Base-by-base conservation (phyloP, 2,113 vertebrate genomes). In the Periophthalmus modestus region DNA sequence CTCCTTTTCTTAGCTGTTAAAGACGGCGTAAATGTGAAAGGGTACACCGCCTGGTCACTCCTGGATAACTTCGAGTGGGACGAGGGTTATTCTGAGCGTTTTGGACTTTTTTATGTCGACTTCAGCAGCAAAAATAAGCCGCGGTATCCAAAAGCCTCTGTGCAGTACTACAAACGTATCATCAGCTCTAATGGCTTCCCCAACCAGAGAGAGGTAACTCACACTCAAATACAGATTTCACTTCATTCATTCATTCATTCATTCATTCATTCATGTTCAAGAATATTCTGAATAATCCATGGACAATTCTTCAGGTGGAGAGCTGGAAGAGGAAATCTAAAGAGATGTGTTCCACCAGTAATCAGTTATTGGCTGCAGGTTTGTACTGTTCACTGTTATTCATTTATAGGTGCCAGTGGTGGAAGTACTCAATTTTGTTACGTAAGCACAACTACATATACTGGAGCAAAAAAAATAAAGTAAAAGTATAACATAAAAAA, bases 21-120 rank as follows among this genome's bases (percentile, higher is more conserved):
- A 0, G 96, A 97, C 0, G 96, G 96, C 0, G 96, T 92, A 19
- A 94, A 96, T 7, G 82, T 97, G 79, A 95, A 93, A 87, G 96
- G 94, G 4, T 97, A 97, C 71, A 98, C 94, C 0, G 95, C 94
- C 67, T 97, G 96, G 96, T 96, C 96, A 58, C 91, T 98, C 50
- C 85, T 97, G 57, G 97, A 97, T 85, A 94, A 95, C 85, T 98
- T 96, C 78, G 96, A 98, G 87, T 98, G 96, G 96, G 95, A 96
- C 47, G 93, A 95, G 88, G 96, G 96, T 7, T 97, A 92, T 80
- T 93, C 95, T 0, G 95, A 97, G 65, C 90, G 95, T 88, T 97
- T 96, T 4, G 95, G 96, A n/a, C 88, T 98, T 70, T 97, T 94
- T 80, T 94, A 96, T 1, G 91, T 96, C 6, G 94, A 96, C 83